Evolutionary conservation across 2,113 vertebrate genomes (phyloP).

Genomic region (Xerus inauris): DNA sequence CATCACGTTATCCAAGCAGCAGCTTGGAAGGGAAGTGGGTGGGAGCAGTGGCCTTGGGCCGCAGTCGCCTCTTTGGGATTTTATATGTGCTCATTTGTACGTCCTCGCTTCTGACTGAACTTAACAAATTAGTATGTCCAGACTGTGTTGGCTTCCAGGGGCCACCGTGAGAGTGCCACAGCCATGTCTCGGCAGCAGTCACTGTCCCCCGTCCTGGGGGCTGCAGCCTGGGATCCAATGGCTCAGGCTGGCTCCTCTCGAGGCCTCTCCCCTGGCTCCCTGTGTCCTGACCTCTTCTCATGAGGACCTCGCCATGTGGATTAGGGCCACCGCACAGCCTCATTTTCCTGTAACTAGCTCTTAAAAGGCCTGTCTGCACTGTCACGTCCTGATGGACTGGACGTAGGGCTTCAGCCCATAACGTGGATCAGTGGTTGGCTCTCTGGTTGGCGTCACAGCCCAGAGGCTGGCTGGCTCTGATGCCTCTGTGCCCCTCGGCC

Average conservation of each 20-base stretch:
- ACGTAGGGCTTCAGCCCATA: no score
- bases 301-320: background rate
- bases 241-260: no score
- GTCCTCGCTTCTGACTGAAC: no score
- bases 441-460: background rate
- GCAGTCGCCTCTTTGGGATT: no score
- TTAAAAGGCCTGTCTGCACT: background rate
- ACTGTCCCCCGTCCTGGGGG: no score
- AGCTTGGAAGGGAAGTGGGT: background rate
- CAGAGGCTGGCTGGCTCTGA: rapidly evolving
- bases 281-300: background rate
- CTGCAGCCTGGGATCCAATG: background rate
- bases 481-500: rapidly evolving
- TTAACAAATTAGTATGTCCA: no score
- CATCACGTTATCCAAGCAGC: rapidly evolving
- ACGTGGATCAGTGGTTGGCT: rapidly evolving
- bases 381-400: background rate
- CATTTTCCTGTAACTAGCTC: background rate
- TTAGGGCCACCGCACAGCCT: background rate
- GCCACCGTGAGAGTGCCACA: background rate
- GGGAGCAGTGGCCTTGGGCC: rapidly evolving
- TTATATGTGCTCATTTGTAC: no score
- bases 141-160: no score
- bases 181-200: background rate
- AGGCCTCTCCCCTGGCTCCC: background rate